These are phyloP conservation scores for Actias luna DNA, from an alignment of 2,888 invertebrate genomes.

Conservation along the genomic window DNA sequence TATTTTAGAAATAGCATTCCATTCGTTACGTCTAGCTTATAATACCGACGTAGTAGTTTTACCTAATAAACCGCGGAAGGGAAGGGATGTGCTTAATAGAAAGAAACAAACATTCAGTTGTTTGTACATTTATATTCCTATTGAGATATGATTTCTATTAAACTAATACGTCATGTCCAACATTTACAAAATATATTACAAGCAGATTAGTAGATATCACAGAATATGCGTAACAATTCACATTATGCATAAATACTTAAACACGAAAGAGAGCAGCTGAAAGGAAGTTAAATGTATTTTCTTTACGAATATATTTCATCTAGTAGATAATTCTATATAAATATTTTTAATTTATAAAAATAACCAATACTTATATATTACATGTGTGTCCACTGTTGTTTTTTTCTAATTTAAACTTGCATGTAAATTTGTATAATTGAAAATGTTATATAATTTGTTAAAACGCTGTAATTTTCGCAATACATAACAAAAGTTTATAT, in stretches of 20 bases:
- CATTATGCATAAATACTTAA: constrained; percentile 61
- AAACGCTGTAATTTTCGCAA: neutral
- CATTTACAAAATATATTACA: constrained; percentile 57
- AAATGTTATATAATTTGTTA: neutral
- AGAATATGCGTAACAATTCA: constrained; percentile 72
- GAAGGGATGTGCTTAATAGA: neutral
- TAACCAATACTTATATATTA: neutral
- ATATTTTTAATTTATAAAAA: neutral
- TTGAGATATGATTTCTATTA: constrained; percentile 56
- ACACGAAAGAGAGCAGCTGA: constrained; percentile 21
- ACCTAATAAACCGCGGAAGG: neutral
- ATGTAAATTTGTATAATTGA: neutral
- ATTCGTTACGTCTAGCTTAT: no score
- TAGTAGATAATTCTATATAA: neutral
- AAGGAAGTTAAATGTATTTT: neutral
- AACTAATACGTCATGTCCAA: constrained; percentile 32
- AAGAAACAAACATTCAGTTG: constrained; percentile 34
- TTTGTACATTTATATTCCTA: constrained; percentile 63
- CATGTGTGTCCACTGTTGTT: neutral
- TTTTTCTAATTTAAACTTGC: neutral
- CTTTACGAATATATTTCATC: neutral
- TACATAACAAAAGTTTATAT: neutral
- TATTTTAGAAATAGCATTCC: constrained; percentile 61
- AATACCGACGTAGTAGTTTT: neutral
- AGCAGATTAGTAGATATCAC: constrained; percentile 77